Base-by-base conservation (phyloP, 1,140 invertebrate species). In the Papilio machaon region DNA sequence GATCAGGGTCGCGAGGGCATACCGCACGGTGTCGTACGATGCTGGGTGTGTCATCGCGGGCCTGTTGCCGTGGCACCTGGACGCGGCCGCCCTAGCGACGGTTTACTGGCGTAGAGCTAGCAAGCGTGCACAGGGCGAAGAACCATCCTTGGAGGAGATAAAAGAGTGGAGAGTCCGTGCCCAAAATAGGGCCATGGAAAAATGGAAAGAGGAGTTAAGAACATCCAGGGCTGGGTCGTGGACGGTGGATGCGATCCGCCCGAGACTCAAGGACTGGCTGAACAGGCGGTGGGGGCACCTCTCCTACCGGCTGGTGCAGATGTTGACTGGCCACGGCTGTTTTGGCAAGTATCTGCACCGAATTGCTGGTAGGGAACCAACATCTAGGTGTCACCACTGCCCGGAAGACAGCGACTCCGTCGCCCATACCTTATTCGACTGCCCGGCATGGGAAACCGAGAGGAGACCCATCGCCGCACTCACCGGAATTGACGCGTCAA, bases 201-300 rank as follows among this genome's bases (percentile, higher is more conserved):
- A n/a, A 38, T 73, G 70, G 70, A 73, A 38, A 0, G 35, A 73
- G 35, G 70, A 73, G 70, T 6, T 73, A 13, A 5, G 4, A 73
- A 5, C 35, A 43, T 19, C 70, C 7, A 43, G 30, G 35, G 70
- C 70, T 11, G 70, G 70, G 38, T 73, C 38, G 70, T 73, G 70
- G 70, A 73, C 70, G 3, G 13, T 70, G 64, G 64, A 70, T 23
- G 64, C 64, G 35, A 73, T 73, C 35, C 70, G 70, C 70, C 70
- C 70, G 11, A 73, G 23, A 15, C 70, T 73, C 35, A 2, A 43
- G 8, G 70, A 73, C 11, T 73, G 70, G 70, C 15, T 9, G 35
- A 43, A 38, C 67, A 38, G 67, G 67, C 67, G 67, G 23, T 30
- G 23, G 23, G 23, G 23, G 23, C 23, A 30, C 23, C 23, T 30